phyloP scores from a whole-genome alignment of 2,113 vertebrate genomes.

The Sitta europaea region DNA sequence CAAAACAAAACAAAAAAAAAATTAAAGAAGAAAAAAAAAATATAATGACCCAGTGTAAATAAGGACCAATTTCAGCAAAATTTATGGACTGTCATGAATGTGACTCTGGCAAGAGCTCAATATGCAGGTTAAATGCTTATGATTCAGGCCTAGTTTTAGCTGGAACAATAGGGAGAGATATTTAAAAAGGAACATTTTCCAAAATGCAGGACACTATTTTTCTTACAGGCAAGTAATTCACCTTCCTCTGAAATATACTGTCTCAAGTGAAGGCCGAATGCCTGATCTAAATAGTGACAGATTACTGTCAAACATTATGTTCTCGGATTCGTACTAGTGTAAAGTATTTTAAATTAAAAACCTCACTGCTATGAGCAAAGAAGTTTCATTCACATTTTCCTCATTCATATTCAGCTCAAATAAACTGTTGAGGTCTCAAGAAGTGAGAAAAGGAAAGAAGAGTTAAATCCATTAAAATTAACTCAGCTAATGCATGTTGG shows the following conservation, averaged over 20 bases:
- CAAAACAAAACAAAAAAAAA: neutral
- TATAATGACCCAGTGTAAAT: neutral
- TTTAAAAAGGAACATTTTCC: neutral
- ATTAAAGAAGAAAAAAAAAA: neutral
- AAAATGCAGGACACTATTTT: neutral
- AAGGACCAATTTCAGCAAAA: neutral
- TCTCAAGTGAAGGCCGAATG: neutral
- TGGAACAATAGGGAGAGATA: neutral
- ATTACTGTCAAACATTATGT: neutral
- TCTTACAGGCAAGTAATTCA: neutral
- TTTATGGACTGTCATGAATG: neutral
- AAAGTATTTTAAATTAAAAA: neutral
- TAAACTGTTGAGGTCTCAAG: neutral
- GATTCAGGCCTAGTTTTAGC: neutral
- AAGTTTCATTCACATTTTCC: neutral
- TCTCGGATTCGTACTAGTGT: neutral
- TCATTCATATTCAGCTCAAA: neutral
- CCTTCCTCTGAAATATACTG: neutral
- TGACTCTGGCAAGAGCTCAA: neutral
- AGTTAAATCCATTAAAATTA: constrained; percentile 1
- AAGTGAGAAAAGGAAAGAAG: neutral
- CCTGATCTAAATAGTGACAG: neutral
- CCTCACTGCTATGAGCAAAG: neutral
- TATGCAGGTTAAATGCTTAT: neutral
- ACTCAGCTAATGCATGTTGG: neutral